phyloP scores from a whole-genome alignment of 2,888 invertebrate species.

The Emesis furor region DNA sequence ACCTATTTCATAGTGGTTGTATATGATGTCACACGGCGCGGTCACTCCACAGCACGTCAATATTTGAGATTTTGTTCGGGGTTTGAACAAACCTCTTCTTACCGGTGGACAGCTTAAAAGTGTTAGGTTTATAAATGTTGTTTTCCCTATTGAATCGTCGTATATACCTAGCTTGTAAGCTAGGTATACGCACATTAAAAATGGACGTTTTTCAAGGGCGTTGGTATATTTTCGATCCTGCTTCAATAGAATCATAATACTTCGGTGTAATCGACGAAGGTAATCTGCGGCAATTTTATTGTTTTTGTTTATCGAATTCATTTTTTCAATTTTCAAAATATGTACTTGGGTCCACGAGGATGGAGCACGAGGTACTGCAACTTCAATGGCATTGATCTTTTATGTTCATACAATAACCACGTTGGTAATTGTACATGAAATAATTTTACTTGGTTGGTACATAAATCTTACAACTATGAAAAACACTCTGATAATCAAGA shows the following conservation, averaged over 20 bases:
- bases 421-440: too few relatives aligned
- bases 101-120: slow-evolving; percentile 8
- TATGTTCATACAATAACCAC: too few relatives aligned
- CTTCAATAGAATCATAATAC: not conserved
- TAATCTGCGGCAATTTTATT: too few relatives aligned
- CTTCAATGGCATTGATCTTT: too few relatives aligned
- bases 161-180: not conserved
- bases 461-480: too few relatives aligned
- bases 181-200: not conserved
- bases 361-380: too few relatives aligned
- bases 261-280: not conserved
- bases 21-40: not conserved
- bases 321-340: too few relatives aligned
- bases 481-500: too few relatives aligned
- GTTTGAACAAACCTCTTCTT: not conserved
- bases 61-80: not conserved
- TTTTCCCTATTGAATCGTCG: not conserved
- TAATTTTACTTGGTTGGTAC: too few relatives aligned
- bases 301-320: too few relatives aligned
- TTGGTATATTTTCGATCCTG: not conserved
- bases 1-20: slow-evolving; percentile 15
- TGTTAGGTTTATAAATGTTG: not conserved
- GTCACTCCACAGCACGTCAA: not conserved
- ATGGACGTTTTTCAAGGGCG: not conserved
- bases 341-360: too few relatives aligned